phyloP scores from a whole-genome alignment of 35 echinoderm and acorn worm genomes.

The Holothuria glaberrima region DNA sequence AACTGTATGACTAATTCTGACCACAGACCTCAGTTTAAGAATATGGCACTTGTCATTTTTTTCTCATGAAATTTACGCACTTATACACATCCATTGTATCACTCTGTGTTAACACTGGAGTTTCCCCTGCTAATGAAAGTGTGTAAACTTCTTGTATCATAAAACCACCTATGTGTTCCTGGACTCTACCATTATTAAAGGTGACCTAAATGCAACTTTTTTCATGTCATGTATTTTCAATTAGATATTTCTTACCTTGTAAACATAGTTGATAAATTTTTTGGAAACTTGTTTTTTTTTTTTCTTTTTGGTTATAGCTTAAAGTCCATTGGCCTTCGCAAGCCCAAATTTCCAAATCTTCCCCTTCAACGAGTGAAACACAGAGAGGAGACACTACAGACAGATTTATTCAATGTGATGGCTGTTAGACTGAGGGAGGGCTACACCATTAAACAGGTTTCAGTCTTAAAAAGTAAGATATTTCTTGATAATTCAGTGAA shows the following conservation, averaged over 20 bases:
- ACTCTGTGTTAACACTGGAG: too few species aligned
- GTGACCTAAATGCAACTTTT: too few species aligned
- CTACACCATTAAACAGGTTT: conserved; percentile 92
- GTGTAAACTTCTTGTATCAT: too few species aligned
- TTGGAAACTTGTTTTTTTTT: neutral
- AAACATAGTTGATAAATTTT: neutral
- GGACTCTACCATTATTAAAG: too few species aligned
- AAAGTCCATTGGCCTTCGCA: conserved; percentile 34
- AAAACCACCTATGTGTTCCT: too few species aligned
- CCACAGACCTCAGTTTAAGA: too few species aligned
- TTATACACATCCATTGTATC: too few species aligned
- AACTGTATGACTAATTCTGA: too few species aligned
- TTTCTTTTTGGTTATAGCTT: neutral
- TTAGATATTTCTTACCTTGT: neutral
- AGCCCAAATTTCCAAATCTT: conserved; percentile 58
- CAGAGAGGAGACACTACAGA: conserved; percentile 75
- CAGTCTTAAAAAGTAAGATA: conserved; percentile 81
- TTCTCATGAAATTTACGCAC: too few species aligned
- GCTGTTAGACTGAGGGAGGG: conserved; percentile 91
- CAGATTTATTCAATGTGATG: conserved; percentile 75
- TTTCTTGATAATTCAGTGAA: neutral
- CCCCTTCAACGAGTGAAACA: conserved; percentile 92
- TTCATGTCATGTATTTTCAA: too few species aligned
- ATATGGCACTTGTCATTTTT: too few species aligned
- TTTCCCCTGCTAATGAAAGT: too few species aligned